phyloP scores from a whole-genome alignment of 1,140 invertebrate species.

The Zaprionus capensis region DNA sequence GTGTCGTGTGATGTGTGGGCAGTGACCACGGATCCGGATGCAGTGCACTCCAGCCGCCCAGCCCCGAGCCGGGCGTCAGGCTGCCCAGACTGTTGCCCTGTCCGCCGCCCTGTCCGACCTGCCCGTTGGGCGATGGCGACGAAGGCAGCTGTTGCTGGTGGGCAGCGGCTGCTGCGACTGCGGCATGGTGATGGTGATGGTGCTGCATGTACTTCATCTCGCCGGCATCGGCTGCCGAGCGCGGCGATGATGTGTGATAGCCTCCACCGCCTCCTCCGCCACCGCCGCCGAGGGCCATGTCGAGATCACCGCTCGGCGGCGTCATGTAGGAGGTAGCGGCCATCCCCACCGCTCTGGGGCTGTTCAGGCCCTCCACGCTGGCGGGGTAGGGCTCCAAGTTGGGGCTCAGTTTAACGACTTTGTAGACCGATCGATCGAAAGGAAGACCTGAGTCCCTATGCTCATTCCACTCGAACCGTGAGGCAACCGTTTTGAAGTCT shows the following conservation, averaged over 20 bases:
- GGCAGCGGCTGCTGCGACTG: constrained; percentile 88
- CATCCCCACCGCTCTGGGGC: constrained; percentile 87
- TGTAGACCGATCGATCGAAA: constrained; percentile 84
- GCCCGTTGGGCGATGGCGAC: constrained; percentile 86
- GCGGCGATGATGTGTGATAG: constrained; percentile 90
- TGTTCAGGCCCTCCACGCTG: constrained; percentile 85
- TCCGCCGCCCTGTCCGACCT: constrained; percentile 58
- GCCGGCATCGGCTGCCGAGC: constrained; percentile 91
- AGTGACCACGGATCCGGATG: constrained; percentile 93
- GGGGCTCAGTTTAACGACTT: constrained; percentile 85
- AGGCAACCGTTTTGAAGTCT: constrained; percentile 84
- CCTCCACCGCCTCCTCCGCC: constrained; percentile 87
- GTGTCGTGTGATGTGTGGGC: constrained; percentile 89
- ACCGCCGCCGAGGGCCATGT: constrained; percentile 87
- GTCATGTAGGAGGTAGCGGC: constrained; percentile 94
- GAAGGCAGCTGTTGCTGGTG: constrained; percentile 89
- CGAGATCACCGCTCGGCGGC: constrained; percentile 90
- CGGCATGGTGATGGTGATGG: constrained; percentile 89
- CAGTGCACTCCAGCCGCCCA: constrained; percentile 91
- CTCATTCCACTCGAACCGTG: constrained; percentile 84
- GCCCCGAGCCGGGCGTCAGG: constrained; percentile 85
- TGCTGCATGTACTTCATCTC: constrained; percentile 97
- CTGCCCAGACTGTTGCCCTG: constrained; percentile 65
- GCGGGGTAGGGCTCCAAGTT: constrained; percentile 85
- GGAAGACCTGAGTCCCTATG: constrained; percentile 84